Base-by-base conservation (phyloP, 2,113 vertebrate species). In the Seriola rivoliana region DNA sequence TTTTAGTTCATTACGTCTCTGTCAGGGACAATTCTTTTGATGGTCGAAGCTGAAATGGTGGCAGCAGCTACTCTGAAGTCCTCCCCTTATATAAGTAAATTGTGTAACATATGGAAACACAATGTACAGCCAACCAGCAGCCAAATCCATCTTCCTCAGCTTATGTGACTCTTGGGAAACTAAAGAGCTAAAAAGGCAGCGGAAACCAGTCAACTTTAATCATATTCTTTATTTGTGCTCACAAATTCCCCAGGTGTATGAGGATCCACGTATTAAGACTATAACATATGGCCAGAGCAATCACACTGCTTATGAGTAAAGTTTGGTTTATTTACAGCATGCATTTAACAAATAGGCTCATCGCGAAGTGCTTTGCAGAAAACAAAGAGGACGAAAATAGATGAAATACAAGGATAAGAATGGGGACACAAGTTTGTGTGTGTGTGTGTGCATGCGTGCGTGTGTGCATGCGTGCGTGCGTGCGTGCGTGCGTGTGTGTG, bases 1-100 rank as follows among this genome's bases (percentile, higher is more conserved):
- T 95, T 93, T 93, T 89, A 81, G 92, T 81, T 90, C 84, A 91
- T 93, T 89, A 86, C 74, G 40, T 86, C 72, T 88, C 86, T 84
- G 90, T 85, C 87, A 85, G 66, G 23, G 48, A 66, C 84, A 55
- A 73, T 89, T 80, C 86, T 86, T 86, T 80, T 89, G 89, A 90
- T 81, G 76, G 62, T 58, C 66, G 73, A 84, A 70, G 66, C 74
- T 60, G 59, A 70, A 86, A 82, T 44, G 65, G 64, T 78, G 48
- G 80, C 78, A 67, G 81, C 68, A 85, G 74, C 71, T 68, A 71
- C 78, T 76, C 77, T 77, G 71, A 91, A 80, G 84, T 77, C 71
- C 14, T 66, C 21, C 62, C 16, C 62, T 55, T 60, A 60, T 54
- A 50, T 80, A 78, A 70, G 58, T 57, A 84, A 82, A 89, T 72